phyloP scores from a whole-genome alignment of 2,797 vertebrate genomes.

The Helostoma temminkii region DNA sequence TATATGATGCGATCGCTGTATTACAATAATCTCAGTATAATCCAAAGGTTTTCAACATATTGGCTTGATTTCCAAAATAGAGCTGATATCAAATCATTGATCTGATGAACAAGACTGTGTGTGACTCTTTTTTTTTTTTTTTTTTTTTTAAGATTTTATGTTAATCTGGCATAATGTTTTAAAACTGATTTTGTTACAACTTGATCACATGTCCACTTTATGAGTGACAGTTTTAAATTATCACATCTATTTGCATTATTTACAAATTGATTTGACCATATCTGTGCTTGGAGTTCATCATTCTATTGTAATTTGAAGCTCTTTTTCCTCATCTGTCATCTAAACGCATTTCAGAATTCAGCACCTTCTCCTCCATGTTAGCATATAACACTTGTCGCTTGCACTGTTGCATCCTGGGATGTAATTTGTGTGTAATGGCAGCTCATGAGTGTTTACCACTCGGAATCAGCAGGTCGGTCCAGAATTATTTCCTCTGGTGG shows the following conservation, averaged over 20 bases:
- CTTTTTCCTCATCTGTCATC: slow-evolving; percentile 26
- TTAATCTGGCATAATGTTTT: background rate
- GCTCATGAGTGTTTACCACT: slow-evolving; percentile 42
- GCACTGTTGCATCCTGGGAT: slow-evolving; percentile 45
- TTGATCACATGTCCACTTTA: background rate
- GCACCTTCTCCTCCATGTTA: slow-evolving; percentile 57
- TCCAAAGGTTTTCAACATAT: slow-evolving; percentile 16
- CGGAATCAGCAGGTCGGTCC: slow-evolving; percentile 37
- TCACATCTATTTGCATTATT: background rate
- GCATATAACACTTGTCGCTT: slow-evolving; percentile 54
- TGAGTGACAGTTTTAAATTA: background rate
- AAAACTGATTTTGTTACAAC: background rate
- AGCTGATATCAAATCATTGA: slow-evolving; percentile 13
- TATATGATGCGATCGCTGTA: slow-evolving; percentile 28
- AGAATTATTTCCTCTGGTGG: slow-evolving; percentile 17
- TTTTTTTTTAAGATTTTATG: background rate
- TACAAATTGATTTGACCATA: background rate
- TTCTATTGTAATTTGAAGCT: slow-evolving; percentile 3
- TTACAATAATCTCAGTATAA: slow-evolving; percentile 28
- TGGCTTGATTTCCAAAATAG: slow-evolving; percentile 26
- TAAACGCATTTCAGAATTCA: slow-evolving; percentile 12
- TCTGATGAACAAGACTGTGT: slow-evolving; percentile 16
- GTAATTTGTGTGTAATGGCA: slow-evolving; percentile 56
- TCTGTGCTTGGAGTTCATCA: slow-evolving; percentile 8
- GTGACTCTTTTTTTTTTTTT: background rate